These are phyloP conservation scores for Apotomis betuletana DNA, from an alignment of 2,888 invertebrate genomes.

Conservation along the genomic window DNA sequence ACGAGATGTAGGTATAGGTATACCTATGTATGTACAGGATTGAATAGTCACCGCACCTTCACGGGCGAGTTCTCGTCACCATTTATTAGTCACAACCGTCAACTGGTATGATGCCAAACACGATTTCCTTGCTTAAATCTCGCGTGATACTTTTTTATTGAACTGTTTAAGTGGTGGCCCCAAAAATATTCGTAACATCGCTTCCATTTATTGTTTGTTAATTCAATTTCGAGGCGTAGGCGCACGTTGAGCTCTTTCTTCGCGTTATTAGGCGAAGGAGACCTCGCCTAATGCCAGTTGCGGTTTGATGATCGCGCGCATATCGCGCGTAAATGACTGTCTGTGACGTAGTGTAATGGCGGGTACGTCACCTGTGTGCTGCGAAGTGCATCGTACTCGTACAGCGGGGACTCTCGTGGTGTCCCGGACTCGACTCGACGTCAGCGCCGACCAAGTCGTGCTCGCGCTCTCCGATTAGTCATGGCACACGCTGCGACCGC, in stretches of 20 bases:
- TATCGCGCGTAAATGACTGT: constrained; percentile 15
- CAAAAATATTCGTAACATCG: neutral
- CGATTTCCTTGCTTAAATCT: neutral
- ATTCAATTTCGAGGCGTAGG: constrained; percentile 40
- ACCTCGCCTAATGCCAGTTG: constrained; percentile 18
- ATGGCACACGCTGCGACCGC: constrained; percentile 60
- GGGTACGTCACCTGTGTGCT: constrained; percentile 50
- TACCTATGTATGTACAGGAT: too few species aligned
- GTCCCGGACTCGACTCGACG: constrained; percentile 41
- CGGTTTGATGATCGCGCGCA: constrained; percentile 10
- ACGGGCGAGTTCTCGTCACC: too few species aligned
- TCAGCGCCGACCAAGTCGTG: constrained; percentile 40
- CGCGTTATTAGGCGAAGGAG: constrained; percentile 6
- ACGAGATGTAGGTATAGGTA: too few species aligned
- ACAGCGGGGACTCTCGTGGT: constrained; percentile 29
- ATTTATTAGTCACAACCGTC: too few species aligned
- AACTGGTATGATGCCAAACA: neutral
- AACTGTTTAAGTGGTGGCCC: neutral
- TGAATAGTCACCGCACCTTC: too few species aligned
- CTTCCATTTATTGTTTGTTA: constrained; percentile 29
- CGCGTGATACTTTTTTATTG: too few species aligned
- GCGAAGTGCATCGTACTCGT: constrained; percentile 57
- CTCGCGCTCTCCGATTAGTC: constrained; percentile 68
- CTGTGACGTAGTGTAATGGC: constrained; percentile 37
- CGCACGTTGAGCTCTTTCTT: constrained; percentile 40